Evolutionary conservation across 2,113 vertebrate genomes (phyloP).

Genomic region (Kobus ellipsiprymnus): DNA sequence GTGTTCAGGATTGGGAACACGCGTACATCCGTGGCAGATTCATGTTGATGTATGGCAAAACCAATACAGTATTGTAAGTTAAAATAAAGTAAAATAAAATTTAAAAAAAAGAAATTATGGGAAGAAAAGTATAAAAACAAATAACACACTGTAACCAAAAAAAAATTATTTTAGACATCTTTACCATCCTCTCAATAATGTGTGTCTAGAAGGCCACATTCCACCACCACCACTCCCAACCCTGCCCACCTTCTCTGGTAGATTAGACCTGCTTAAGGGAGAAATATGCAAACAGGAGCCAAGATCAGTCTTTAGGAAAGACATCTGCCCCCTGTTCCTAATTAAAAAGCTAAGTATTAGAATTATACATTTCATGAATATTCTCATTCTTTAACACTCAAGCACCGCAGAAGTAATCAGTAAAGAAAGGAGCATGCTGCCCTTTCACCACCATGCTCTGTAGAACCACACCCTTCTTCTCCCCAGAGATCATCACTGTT

Average conservation of each 20-base stretch:
- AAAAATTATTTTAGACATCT: neutral
- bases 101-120: no score
- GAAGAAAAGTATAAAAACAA: no score
- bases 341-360: neutral
- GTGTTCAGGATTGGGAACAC: no score
- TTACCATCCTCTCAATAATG: neutral
- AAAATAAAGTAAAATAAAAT: no score
- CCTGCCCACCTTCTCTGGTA: neutral
- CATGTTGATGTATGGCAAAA: no score
- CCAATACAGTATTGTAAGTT: no score
- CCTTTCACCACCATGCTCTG: neutral
- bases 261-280: neutral
- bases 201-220: neutral
- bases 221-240: neutral
- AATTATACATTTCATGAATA: neutral
- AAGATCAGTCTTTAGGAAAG: neutral
- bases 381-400: neutral
- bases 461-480: neutral
- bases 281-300: neutral
- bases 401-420: neutral
- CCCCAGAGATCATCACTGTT: neutral
- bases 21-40: no score
- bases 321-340: neutral
- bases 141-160: no score
- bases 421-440: fast-evolving